A percentile compares a stretch with the other conserved stretches of the same genome.
phyloP scores from a whole-genome alignment of 2,797 vertebrate genomes.

The Danio kyathit region DNA sequence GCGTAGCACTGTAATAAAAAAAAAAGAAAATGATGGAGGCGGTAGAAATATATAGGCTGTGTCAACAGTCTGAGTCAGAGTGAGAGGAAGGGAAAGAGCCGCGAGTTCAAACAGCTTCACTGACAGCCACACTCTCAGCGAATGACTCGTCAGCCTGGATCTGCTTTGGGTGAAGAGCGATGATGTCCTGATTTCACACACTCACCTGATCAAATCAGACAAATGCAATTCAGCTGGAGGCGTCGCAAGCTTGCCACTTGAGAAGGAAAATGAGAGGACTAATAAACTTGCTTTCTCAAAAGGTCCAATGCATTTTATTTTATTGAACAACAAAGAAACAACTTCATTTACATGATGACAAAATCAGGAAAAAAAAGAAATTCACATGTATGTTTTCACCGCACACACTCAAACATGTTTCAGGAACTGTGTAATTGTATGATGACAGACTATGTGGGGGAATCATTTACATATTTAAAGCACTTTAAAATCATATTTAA shows the following conservation, averaged over 20 bases:
- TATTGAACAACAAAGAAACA: constrained; percentile 8
- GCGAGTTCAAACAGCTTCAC: constrained; percentile 11
- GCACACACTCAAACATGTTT: neutral
- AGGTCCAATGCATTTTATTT: constrained; percentile 30
- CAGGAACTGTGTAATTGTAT: neutral
- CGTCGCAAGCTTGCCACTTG: neutral
- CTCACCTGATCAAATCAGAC: constrained; percentile 69
- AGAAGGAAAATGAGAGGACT: neutral
- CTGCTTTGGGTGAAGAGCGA: neutral
- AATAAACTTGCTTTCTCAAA: neutral
- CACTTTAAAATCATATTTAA: constrained; percentile 5
- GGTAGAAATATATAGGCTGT: constrained; percentile 27
- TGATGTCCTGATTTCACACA: constrained; percentile 66
- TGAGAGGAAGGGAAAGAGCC: neutral
- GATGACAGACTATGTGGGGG: neutral
- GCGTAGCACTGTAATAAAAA: constrained; percentile 15
- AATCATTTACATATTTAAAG: neutral
- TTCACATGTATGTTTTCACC: neutral
- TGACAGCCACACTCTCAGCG: neutral
- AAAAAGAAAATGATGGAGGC: neutral
- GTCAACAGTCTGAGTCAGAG: constrained; percentile 26
- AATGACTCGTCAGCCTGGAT: neutral
- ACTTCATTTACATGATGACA: constrained; percentile 3
- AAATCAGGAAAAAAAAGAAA: neutral
- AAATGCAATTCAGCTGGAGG: constrained; percentile 60